A percentile compares a stretch with the other conserved stretches of the same genome.
These are phyloP conservation scores for Sebastes umbrosus DNA, from an alignment of 2,797 vertebrate genomes.

Conservation along the genomic window DNA sequence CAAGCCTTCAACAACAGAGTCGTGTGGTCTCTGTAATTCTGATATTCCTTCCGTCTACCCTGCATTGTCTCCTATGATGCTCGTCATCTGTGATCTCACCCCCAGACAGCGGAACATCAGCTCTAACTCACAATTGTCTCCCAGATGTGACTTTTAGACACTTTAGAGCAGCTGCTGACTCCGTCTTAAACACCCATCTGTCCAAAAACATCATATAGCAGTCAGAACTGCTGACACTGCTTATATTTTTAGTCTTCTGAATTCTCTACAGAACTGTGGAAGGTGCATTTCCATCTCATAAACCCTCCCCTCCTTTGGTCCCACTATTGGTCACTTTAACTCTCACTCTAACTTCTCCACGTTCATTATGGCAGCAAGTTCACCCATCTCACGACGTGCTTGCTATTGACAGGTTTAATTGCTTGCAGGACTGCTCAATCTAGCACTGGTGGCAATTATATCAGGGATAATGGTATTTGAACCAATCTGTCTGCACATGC, in stretches of 20 bases:
- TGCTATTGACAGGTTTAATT: neutral
- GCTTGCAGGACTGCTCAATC: neutral
- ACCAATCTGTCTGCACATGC: neutral
- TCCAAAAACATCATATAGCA: neutral
- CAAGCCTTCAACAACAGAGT: neutral
- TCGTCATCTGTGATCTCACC: neutral
- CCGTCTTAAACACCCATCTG: neutral
- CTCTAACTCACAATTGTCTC: neutral
- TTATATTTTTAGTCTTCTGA: neutral
- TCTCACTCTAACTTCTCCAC: neutral
- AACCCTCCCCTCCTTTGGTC: neutral
- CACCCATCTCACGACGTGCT: neutral
- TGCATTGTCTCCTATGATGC: neutral
- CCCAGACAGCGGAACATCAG: neutral
- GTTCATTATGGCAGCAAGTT: neutral
- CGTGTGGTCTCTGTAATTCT: too few species aligned
- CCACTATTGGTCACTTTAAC: neutral
- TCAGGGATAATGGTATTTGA: neutral
- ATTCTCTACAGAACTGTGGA: neutral
- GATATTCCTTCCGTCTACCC: neutral
- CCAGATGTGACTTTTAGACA: neutral
- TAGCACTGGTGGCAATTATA: neutral
- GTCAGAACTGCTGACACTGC: neutral
- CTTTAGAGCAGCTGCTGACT: conserved; percentile 6
- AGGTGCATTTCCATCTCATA: neutral